Conservation (phyloP, 2,797 vertebrate genomes). For the Spheniscus humboldti region DNA sequence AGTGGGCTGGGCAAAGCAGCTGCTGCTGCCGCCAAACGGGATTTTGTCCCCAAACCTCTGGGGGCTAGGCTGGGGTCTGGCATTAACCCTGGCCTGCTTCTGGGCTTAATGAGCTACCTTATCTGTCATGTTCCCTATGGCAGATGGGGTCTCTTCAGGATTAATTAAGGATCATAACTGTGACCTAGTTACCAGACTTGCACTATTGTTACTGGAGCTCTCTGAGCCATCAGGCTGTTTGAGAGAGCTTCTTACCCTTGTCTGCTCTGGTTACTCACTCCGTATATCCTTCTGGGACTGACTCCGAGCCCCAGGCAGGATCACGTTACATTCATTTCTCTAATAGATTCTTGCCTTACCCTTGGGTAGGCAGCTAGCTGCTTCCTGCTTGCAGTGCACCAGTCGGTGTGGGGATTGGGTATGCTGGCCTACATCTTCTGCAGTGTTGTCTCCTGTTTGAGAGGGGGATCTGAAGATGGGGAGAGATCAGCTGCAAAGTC, state of each 20-base stretch:
- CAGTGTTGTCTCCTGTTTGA: neutral
- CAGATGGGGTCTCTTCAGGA: slow-evolving; percentile 29
- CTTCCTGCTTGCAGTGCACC: neutral
- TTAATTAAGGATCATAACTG: slow-evolving; percentile 51
- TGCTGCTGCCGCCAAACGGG: neutral
- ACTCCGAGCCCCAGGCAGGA: neutral
- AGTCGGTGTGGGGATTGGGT: neutral
- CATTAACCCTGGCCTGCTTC: neutral
- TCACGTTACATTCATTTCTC: neutral
- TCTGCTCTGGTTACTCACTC: neutral
- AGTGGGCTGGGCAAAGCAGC: neutral
- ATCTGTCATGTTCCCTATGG: neutral
- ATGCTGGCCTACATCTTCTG: neutral
- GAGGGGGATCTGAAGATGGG: neutral
- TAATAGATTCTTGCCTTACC: neutral
- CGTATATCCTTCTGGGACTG: neutral
- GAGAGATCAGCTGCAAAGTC: neutral
- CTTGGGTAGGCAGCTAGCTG: neutral
- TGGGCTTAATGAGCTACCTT: slow-evolving; percentile 1
- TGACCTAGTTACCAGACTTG: slow-evolving; percentile 50
- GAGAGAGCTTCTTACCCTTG: neutral
- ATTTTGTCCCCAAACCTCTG: neutral
- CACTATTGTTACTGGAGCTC: slow-evolving; percentile 6
- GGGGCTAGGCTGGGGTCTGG: neutral
- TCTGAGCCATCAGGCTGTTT: neutral